Evolutionary conservation across 2,888 invertebrate genomes (phyloP).

Genomic region (Oligia latruncula): DNA sequence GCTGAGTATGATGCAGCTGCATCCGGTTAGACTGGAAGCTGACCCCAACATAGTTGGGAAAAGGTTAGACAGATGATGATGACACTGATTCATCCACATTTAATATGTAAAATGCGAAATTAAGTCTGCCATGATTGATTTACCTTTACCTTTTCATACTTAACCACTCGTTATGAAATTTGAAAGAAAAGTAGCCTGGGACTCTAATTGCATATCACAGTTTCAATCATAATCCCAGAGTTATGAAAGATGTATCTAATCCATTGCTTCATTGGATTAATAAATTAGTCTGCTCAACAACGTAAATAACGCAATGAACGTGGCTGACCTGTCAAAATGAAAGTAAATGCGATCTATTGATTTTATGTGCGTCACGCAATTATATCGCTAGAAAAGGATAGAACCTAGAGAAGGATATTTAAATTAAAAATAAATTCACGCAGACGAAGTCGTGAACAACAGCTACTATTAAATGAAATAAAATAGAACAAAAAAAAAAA

Average conservation of each 20-base stretch:
- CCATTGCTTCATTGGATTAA: not conserved
- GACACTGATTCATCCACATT: not conserved
- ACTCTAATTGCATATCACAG: not conserved
- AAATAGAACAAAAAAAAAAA: too few relatives aligned
- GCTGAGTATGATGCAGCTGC: too few relatives aligned
- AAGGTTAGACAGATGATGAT: too few relatives aligned
- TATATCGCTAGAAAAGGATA: too few relatives aligned
- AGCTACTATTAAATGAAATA: not conserved
- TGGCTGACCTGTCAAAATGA: too few relatives aligned
- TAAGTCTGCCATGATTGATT: not conserved
- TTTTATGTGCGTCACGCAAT: too few relatives aligned
- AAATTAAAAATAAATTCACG: not conserved
- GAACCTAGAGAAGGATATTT: not conserved
- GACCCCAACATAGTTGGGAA: too few relatives aligned
- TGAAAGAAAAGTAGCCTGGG: not conserved
- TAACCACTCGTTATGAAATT: not conserved
- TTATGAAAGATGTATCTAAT: not conserved
- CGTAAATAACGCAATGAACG: too few relatives aligned
- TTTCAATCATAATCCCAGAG: not conserved
- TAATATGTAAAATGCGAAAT: not conserved
- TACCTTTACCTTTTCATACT: rapidly evolving
- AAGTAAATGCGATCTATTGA: not conserved
- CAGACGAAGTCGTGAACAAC: not conserved
- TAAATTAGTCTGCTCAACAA: too few relatives aligned
- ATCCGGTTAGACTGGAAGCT: too few relatives aligned